Base-by-base conservation (phyloP, 1,140 invertebrate genomes). In the Conopomorpha cramerella region DNA sequence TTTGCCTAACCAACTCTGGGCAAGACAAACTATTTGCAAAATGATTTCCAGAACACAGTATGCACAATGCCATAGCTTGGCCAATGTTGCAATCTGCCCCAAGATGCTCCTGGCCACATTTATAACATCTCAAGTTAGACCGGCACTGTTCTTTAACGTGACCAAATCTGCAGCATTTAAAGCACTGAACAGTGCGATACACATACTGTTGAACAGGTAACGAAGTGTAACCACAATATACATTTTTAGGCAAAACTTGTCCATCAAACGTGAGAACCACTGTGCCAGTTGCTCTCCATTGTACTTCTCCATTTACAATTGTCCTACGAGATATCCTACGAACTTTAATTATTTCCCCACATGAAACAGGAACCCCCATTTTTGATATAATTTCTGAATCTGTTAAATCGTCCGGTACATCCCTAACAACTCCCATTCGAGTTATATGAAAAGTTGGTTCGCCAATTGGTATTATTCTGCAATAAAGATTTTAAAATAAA, bases 81-180 rank as follows among this genome's bases (percentile, higher is more conserved):
- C n/a, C 23, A 7, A 25, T n/a, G 6, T 6, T 7, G 23, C 23
- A 25, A 25, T n/a, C n/a, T 14, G 11, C 19, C 2, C 32, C 38
- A 13, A n/a, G 11, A 29, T 39, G 38, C 10, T 28, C 23, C 7
- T 35, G 3, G 3, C 26, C 32, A 34, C 32, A 40, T 30, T 32
- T 32, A 18, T 6, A 26, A 17, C 33, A 38, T 2, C 29, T 3
- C n/a, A 33, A 26, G 17, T 17, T 28, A 3, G 29, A 33, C 26
- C 41, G 18, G 34, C 46, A 49, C 11, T 42, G 30, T 6, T 26
- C 10, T 4, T 33, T 17, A 7, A 27, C 43, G 16, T 46, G 39
- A 1, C 43, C 39, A 33, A 43, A 42, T 8, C 36, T 30, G 28
- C 40, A 46, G 31, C 47, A 50, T 15, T 44, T 38, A 27, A 37